phyloP scores from a whole-genome alignment of 92 coral and sea anemone genomes.

The Heteractis magnifica region DNA sequence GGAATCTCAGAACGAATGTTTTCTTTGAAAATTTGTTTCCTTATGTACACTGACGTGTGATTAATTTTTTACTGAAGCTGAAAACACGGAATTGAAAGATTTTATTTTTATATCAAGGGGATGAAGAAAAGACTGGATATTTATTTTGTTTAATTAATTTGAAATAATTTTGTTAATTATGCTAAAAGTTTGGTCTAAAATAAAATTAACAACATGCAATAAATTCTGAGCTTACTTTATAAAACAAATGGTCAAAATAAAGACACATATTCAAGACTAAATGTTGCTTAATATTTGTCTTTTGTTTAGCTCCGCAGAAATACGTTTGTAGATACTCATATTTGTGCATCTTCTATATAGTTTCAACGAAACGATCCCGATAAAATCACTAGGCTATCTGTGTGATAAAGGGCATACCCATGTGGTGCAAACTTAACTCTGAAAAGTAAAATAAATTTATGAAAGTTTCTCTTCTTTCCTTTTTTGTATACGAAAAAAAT shows the following conservation, averaged over 20 bases:
- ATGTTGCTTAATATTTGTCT: neutral
- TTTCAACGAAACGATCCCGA: too few species aligned
- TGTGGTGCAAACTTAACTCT: too few species aligned
- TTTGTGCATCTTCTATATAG: too few species aligned
- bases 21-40: neutral
- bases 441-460: too few species aligned
- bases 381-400: too few species aligned
- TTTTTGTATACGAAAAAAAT: too few species aligned
- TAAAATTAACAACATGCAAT: neutral
- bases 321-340: too few species aligned
- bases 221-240: neutral
- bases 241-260: neutral
- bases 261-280: neutral
- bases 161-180: neutral
- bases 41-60: neutral
- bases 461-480: too few species aligned
- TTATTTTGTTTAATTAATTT: constrained; percentile 1
- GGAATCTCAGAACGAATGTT: neutral
- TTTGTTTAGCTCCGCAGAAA: neutral
- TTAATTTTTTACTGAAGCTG: neutral
- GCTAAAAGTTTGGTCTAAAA: neutral
- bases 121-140: neutral
- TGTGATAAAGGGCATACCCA: too few species aligned
- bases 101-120: neutral
- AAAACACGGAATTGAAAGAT: neutral